A percentile compares a stretch with the other conserved stretches of the same genome.
Evolutionary conservation across 1,140 invertebrate genomes (phyloP).

Genomic region (Pemphigus obesinymphae): DNA sequence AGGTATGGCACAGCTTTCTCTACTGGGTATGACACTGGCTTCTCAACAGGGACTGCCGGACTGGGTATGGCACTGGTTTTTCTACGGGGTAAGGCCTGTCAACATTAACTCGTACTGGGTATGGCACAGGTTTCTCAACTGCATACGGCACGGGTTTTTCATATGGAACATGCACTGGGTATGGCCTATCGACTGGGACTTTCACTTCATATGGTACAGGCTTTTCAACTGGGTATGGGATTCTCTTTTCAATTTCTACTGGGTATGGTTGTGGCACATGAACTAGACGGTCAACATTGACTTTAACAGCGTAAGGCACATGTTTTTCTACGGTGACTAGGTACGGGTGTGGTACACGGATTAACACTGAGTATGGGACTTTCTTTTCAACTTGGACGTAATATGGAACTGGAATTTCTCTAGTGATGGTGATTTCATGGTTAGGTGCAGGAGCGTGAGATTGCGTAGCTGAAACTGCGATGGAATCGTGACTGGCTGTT

Average conservation of each 20-base stretch:
- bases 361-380: constrained; percentile 53
- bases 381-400: constrained; percentile 53
- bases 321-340: constrained; percentile 44
- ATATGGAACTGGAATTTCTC: constrained; percentile 67
- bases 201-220: constrained; percentile 45
- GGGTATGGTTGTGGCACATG: constrained; percentile 44
- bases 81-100: constrained; percentile 54
- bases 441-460: constrained; percentile 52
- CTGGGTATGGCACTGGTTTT: constrained; percentile 64
- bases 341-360: constrained; percentile 54
- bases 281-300: constrained; percentile 44
- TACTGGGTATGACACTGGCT: constrained; percentile 56
- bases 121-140: constrained; percentile 56
- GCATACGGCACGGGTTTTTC: constrained; percentile 58
- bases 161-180: constrained; percentile 55
- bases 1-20: constrained; percentile 49
- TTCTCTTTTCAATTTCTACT: constrained; percentile 44
- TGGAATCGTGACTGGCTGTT: not conserved
- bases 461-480: not conserved
- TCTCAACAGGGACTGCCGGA: constrained; percentile 56
- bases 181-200: constrained; percentile 57
- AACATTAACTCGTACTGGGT: constrained; percentile 45
- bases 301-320: constrained; percentile 44
- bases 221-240: constrained; percentile 46
- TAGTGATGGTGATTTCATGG: constrained; percentile 67